phyloP scores from a whole-genome alignment of 2,113 vertebrate genomes.

The Tragelaphus buxtoni region DNA sequence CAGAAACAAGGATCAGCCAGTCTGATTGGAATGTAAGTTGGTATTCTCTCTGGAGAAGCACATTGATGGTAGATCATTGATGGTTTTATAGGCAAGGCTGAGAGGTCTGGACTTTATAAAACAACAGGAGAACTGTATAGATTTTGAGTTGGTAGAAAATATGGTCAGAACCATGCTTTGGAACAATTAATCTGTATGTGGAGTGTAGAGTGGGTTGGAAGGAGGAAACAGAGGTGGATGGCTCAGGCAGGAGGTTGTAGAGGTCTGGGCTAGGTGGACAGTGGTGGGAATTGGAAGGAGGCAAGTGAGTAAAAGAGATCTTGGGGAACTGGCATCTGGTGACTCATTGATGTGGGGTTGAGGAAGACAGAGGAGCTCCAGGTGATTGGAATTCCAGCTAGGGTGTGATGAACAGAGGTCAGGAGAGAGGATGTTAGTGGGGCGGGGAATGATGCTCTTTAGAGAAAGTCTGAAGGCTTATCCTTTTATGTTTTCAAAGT shows the following conservation, averaged over 20 bases:
- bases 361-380: neutral
- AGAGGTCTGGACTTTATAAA: neutral
- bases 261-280: neutral
- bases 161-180: neutral
- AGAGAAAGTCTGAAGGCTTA: conserved; percentile 30
- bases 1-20: neutral
- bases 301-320: neutral
- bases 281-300: neutral
- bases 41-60: neutral
- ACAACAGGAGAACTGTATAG: neutral
- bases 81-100: neutral
- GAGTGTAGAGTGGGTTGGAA: neutral
- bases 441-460: neutral
- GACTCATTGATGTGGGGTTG: neutral
- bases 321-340: neutral
- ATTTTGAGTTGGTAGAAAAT: neutral
- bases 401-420: neutral
- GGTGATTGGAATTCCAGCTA: neutral
- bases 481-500: conserved; percentile 36
- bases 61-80: neutral
- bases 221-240: neutral
- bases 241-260: neutral
- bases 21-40: neutral
- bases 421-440: neutral
- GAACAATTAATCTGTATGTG: neutral